These are phyloP conservation scores for Palythoa heliodiscus DNA, from an alignment of 92 coral and sea anemone genomes.

Conservation along the genomic window DNA sequence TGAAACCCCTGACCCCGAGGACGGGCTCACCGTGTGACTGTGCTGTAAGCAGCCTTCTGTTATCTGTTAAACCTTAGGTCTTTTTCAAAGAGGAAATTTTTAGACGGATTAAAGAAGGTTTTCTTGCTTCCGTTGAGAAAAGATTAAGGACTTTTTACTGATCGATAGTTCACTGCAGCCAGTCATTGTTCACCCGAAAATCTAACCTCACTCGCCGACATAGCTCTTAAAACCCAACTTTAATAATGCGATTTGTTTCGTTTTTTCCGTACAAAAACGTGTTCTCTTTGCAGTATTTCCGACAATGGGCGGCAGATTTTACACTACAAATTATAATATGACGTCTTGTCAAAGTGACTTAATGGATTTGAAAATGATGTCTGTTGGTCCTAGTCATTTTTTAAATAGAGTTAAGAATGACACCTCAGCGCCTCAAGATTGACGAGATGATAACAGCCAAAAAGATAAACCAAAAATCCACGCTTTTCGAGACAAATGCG, in stretches of 20 bases:
- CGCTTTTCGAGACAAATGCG: conserved; percentile 51
- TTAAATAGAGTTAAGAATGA: conserved; percentile 25
- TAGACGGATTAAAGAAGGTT: conserved; percentile 30
- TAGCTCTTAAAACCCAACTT: neutral
- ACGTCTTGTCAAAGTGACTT: conserved; percentile 44
- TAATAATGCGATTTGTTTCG: neutral
- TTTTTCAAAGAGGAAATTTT: conserved; percentile 21
- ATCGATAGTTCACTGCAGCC: neutral
- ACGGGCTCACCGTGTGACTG: neutral
- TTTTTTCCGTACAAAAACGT: neutral
- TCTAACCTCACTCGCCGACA: neutral
- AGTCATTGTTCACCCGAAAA: neutral
- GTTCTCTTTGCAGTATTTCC: conserved; percentile 19
- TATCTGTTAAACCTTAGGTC: conserved; percentile 43
- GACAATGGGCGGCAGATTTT: conserved; percentile 32
- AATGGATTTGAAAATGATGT: conserved; percentile 47
- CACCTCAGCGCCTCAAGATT: conserved; percentile 33
- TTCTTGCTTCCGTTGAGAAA: conserved; percentile 32
- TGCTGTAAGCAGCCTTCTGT: conserved; percentile 29
- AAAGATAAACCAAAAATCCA: conserved; percentile 62
- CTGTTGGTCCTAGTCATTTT: conserved; percentile 33
- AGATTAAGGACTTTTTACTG: conserved; percentile 18
- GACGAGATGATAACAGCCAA: conserved; percentile 46
- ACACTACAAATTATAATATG: conserved; percentile 39
- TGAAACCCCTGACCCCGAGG: conserved; percentile 37